Conservation (phyloP, 64 coral and sea anemone species). For the Montipora sp. region DNA sequence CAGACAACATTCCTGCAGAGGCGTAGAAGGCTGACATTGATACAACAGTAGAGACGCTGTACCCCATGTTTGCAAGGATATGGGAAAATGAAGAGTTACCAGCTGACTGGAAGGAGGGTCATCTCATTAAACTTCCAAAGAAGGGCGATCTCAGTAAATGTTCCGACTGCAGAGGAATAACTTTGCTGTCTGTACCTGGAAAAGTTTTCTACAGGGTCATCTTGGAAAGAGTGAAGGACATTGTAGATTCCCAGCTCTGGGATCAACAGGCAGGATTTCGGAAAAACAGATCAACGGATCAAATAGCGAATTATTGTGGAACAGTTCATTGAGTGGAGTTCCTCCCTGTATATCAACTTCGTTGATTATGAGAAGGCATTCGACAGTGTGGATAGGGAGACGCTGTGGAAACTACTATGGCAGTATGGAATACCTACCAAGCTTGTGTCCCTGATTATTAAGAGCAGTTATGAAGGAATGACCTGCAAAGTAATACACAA, state of each 20-base stretch:
- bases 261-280: slow-evolving; percentile 46
- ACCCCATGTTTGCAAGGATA: background rate
- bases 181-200: slow-evolving; percentile 18
- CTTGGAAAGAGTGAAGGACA: slow-evolving; percentile 20
- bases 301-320: slow-evolving; percentile 16
- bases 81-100: slow-evolving; percentile 19
- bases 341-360: background rate
- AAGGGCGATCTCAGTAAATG: slow-evolving; percentile 47
- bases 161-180: slow-evolving; percentile 19
- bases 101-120: slow-evolving; percentile 39
- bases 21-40: too few relatives aligned
- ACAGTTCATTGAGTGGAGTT: background rate
- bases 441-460: background rate
- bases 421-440: slow-evolving; percentile 13
- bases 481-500: background rate
- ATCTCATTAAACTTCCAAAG: slow-evolving; percentile 33
- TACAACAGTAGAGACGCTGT: too few relatives aligned
- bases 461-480: background rate
- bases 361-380: background rate
- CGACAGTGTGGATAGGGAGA: background rate
- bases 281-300: slow-evolving; percentile 48
- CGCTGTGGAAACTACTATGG: background rate
- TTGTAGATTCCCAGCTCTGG: slow-evolving; percentile 22
- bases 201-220: slow-evolving; percentile 33
- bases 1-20: too few relatives aligned